phyloP scores from a whole-genome alignment of 37 sponge, comb jelly and placozoan species.

The Theonella swinhoei region DNA sequence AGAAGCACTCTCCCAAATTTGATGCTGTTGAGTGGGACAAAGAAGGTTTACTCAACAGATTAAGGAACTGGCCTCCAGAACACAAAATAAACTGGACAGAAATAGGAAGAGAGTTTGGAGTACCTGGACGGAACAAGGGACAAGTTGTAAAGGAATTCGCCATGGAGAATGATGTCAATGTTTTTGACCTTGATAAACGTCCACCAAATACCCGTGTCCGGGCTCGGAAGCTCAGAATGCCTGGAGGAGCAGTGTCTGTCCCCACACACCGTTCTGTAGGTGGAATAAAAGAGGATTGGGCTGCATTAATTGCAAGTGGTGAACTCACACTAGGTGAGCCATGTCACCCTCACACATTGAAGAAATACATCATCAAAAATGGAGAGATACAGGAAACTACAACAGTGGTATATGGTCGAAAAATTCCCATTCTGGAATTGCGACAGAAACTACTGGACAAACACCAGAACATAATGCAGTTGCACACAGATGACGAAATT shows the following conservation, averaged over 20 bases:
- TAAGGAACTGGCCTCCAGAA: conserved; percentile 14
- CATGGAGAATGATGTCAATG: conserved; percentile 8
- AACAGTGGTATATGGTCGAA: conserved; percentile 23
- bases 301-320: conserved; percentile 9
- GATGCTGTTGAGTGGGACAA: conserved; percentile 44
- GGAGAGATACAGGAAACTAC: not conserved
- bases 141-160: conserved; percentile 27
- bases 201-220: not conserved
- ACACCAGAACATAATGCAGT: conserved; percentile 29
- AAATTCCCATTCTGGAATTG: conserved; percentile 33
- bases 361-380: not conserved
- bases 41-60: conserved; percentile 1
- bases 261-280: not conserved
- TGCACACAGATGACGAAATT: conserved; percentile 37
- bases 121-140: conserved; percentile 16
- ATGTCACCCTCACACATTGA: conserved; percentile 13
- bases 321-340: conserved; percentile 24
- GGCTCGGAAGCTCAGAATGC: conserved; percentile 4
- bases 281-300: conserved; percentile 5
- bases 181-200: not conserved
- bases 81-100: conserved; percentile 24
- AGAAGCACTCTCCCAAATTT: conserved; percentile 40
- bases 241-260: conserved; percentile 3
- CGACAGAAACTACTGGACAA: conserved; percentile 28
- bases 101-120: conserved; percentile 7